Evolutionary conservation across 37 sponge, comb jelly and placozoan species (phyloP).

Genomic region (Oopsacas minuta): DNA sequence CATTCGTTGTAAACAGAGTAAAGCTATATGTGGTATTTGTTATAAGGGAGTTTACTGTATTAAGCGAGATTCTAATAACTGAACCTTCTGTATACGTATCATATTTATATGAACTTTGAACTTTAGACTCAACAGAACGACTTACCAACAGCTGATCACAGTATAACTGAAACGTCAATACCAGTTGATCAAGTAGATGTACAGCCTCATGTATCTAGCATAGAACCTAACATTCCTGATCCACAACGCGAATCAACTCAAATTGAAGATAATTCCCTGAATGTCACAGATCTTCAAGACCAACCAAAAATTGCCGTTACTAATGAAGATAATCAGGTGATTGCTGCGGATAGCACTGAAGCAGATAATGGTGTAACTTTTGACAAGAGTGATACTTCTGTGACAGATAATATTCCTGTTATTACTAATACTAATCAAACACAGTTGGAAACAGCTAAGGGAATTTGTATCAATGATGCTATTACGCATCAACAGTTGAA

Average conservation of each 20-base stretch:
- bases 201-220: neutral
- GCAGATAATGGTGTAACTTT: neutral
- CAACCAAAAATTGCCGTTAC: no score
- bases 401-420: neutral
- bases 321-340: no score
- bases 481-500: neutral
- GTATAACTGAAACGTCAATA: neutral
- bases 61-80: no score
- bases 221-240: neutral
- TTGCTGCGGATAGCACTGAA: neutral
- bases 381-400: neutral
- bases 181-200: neutral
- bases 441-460: neutral
- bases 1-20: no score
- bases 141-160: neutral
- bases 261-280: neutral
- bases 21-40: no score
- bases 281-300: no score
- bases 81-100: no score
- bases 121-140: no score
- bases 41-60: no score
- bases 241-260: neutral
- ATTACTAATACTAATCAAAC: neutral
- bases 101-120: no score
- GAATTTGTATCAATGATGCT: neutral